Base-by-base conservation (phyloP, 2,888 invertebrate genomes). In the Lasiommata megera region DNA sequence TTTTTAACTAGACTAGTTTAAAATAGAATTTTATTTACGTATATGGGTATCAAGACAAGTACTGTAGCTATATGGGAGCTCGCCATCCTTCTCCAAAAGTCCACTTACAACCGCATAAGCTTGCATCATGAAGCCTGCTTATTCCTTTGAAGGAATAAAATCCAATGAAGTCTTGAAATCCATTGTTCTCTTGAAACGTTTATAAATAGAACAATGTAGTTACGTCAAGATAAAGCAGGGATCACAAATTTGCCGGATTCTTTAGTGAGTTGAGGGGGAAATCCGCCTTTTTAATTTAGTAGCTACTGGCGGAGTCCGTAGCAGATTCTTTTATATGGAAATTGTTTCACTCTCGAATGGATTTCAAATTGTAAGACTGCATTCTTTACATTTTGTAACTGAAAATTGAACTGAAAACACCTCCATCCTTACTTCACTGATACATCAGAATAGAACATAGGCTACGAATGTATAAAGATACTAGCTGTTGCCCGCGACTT, bases 121-220 rank as follows among this genome's bases (percentile, higher is more conserved):
- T 37, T 5, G 11, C 34, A 5, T 7, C 53, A 16, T 43, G 6
- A 31, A 34, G 6, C 28, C 28, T 8, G 9, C 36, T 17, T 58
- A 51, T 44, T 54, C 36, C 48, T 52, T 44, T 53, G 28, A 40
- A 43, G 43, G 31, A 54, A 44, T 38, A 41, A 38, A 53, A 56
- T 37, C 43, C 50, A 60, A 56, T 48, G 36, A 47, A 56, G 48
- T 54, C 50, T 56, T 54, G 54, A 54, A 48, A 60, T 47, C 53
- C 48, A 54, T 54, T 60, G 60, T 60, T 60, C 56, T 50, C 31
- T 48, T 43, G 41, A 52, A 44, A 54, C 48, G 52, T 43, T 56
- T 50, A 53, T 48, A 56, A 50, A 53, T 48, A 41, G 52, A 36
- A 37, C 53, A 60, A 48, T 56, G 47, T 60, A 36, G 60, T 60